phyloP scores from a whole-genome alignment of 2,888 invertebrate genomes.

The Vesta saturnalis region DNA sequence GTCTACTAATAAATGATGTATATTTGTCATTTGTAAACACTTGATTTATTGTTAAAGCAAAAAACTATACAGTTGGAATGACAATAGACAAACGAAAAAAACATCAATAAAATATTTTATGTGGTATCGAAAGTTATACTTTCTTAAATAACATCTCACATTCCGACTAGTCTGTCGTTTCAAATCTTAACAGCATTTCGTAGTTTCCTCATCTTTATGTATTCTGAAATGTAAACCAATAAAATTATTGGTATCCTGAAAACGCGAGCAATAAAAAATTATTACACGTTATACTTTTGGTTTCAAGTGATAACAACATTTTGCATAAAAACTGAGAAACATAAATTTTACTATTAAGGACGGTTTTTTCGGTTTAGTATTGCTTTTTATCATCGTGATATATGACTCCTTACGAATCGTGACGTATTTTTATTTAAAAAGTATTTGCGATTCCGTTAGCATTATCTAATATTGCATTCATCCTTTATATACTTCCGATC shows the following conservation, averaged over 20 bases:
- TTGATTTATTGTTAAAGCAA: no score
- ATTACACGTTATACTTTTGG: not conserved
- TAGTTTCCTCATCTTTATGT: not conserved
- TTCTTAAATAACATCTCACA: no score
- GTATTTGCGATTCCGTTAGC: not conserved
- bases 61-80: no score
- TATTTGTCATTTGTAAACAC: no score
- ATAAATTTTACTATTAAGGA: not conserved
- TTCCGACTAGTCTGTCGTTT: no score
- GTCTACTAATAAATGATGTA: no score
- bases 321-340: not conserved
- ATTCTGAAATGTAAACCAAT: not conserved
- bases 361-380: not conserved
- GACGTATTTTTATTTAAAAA: no score
- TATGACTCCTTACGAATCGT: not conserved
- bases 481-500: constrained; percentile 3
- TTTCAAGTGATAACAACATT: not conserved
- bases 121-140: no score
- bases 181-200: no score
- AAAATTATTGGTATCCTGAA: not conserved
- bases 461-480: not conserved
- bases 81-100: no score
- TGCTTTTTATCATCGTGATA: not conserved
- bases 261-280: not conserved
- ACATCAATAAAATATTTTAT: no score